These are phyloP conservation scores for Florisuga fusca DNA, from an alignment of 2,797 vertebrate species.

Conservation along the genomic window DNA sequence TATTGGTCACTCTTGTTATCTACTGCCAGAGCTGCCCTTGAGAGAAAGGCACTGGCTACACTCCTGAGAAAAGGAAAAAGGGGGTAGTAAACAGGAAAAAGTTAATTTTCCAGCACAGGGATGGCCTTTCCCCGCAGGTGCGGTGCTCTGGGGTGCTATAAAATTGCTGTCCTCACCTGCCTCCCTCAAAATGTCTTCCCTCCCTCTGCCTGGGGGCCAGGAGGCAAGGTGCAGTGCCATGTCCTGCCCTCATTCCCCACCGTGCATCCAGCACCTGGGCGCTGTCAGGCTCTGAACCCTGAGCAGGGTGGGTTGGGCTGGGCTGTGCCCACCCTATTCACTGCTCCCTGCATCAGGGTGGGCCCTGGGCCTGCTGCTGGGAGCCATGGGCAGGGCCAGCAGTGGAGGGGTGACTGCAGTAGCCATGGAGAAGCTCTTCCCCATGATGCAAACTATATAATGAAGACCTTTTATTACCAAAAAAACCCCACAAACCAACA, in stretches of 20 bases:
- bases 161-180: not conserved
- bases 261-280: not conserved
- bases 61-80: not conserved
- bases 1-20: rapidly evolving
- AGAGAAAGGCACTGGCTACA: not conserved
- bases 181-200: not conserved
- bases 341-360: not conserved
- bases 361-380: not conserved
- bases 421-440: not conserved
- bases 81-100: not conserved
- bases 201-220: not conserved
- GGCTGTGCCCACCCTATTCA: rapidly evolving
- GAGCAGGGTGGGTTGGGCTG: not conserved
- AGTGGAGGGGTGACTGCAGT: not conserved
- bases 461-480: not conserved
- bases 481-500: too few relatives aligned
- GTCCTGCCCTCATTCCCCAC: not conserved
- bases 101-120: not conserved
- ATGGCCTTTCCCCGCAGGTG: not conserved
- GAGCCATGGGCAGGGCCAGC: not conserved
- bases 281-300: not conserved
- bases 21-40: not conserved
- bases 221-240: not conserved
- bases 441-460: not conserved
- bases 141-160: not conserved